A percentile compares a stretch with the other conserved stretches of the same genome.
These are phyloP conservation scores for Phengaris arion DNA, from an alignment of 2,888 invertebrate species.

Conservation along the genomic window DNA sequence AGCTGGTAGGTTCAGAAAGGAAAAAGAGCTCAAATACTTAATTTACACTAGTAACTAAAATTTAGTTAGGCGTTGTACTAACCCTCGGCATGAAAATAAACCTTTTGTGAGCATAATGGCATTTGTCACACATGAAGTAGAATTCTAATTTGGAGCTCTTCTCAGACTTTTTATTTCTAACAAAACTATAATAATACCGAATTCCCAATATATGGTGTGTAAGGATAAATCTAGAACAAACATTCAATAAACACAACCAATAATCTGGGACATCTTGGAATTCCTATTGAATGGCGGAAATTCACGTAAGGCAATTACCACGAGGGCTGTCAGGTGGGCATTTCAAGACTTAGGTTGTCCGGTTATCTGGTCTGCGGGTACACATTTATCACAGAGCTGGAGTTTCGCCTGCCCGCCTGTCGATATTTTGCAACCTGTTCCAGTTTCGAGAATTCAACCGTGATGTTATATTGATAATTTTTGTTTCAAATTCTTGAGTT, in stretches of 20 bases:
- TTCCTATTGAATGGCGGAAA: slow-evolving; percentile 43
- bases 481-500: not conserved
- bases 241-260: slow-evolving; percentile 33
- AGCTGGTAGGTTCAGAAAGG: not conserved
- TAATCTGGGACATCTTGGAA: slow-evolving; percentile 38
- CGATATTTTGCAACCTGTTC: slow-evolving; percentile 24
- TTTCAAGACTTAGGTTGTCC: slow-evolving; percentile 53
- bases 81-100: no score
- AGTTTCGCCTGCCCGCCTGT: slow-evolving; percentile 28
- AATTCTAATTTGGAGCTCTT: no score
- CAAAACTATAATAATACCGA: no score
- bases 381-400: slow-evolving; percentile 50
- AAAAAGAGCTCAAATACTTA: not conserved
- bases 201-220: not conserved
- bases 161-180: no score
- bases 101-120: no score
- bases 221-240: not conserved
- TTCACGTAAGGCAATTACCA: slow-evolving; percentile 56
- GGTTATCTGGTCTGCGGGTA: slow-evolving; percentile 44
- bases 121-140: no score
- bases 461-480: slow-evolving; percentile 14
- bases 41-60: no score
- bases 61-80: no score
- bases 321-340: slow-evolving; percentile 53
- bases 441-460: slow-evolving; percentile 8